Conservation (phyloP, 2,797 vertebrate species). For the Thripadectes ignobilis region DNA sequence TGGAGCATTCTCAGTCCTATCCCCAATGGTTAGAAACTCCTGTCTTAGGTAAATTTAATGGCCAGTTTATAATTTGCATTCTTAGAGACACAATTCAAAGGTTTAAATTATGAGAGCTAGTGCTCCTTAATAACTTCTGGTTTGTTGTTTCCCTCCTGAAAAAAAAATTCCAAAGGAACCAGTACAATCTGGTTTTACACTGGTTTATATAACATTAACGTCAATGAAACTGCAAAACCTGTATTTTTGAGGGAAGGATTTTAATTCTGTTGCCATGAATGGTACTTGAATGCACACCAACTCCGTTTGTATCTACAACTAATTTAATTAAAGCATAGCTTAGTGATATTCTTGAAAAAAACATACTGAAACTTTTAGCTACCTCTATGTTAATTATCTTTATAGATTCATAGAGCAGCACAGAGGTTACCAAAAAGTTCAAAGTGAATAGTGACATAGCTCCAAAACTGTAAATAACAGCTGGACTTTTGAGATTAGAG, state of each 20-base stretch:
- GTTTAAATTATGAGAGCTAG: not conserved
- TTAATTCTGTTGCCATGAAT: not conserved
- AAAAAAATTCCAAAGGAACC: not conserved
- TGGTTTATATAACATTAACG: not conserved
- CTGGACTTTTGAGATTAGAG: not conserved
- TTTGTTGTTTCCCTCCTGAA: not conserved
- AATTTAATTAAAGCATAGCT: not conserved
- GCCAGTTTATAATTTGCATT: not conserved
- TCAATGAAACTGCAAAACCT: not conserved
- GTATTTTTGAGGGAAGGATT: not conserved
- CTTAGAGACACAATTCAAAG: not conserved
- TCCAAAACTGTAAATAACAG: slow-evolving; percentile 3
- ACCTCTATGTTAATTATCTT: not conserved
- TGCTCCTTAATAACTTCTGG: not conserved
- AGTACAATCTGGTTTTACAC: not conserved
- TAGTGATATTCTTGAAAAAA: not conserved
- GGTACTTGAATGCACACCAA: not conserved
- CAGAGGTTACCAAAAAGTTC: not conserved
- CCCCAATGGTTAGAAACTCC: not conserved
- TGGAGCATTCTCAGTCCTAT: not conserved
- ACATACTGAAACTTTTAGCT: not conserved
- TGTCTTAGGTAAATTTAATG: not conserved
- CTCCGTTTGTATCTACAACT: not conserved
- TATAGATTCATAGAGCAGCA: not conserved
- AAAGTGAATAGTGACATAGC: not conserved